These are phyloP conservation scores for Graptemys geographica DNA, from an alignment of 2,797 vertebrate genomes.

Conservation along the genomic window DNA sequence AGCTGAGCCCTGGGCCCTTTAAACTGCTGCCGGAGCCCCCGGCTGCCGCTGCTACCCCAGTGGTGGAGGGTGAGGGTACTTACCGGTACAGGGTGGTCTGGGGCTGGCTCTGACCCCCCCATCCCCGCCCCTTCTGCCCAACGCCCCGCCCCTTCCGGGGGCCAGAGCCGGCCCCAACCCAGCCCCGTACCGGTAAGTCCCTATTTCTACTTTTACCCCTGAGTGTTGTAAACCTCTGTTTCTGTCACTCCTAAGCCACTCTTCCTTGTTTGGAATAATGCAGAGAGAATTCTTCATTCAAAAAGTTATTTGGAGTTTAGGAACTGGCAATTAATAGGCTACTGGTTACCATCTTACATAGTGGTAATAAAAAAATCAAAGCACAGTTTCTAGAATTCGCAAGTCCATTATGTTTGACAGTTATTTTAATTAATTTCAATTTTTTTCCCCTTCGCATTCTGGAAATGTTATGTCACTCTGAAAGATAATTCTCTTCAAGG, in stretches of 20 bases:
- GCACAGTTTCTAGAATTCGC: neutral
- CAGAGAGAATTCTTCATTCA: accelerated
- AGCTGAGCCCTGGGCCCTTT: too few species aligned
- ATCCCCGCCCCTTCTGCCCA: too few species aligned
- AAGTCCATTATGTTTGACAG: neutral
- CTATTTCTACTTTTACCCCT: too few species aligned
- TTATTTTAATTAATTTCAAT: neutral
- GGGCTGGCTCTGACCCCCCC: too few species aligned
- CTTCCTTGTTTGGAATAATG: neutral
- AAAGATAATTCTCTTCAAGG: neutral
- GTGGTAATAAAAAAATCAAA: neutral
- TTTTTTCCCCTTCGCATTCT: neutral
- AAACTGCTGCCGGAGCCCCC: too few species aligned
- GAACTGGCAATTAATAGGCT: neutral
- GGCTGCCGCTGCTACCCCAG: too few species aligned
- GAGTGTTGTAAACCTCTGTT: neutral
- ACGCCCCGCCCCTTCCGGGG: too few species aligned
- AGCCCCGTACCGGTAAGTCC: too few species aligned
- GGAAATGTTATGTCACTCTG: neutral
- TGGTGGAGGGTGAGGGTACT: too few species aligned
- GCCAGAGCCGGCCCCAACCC: too few species aligned
- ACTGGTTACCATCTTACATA: neutral
- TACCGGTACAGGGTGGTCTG: too few species aligned
- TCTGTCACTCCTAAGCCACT: too few species aligned
- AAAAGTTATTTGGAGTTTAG: neutral